These are phyloP conservation scores for Hoplodrina blanda DNA, from an alignment of 2,888 invertebrate species.

Conservation along the genomic window DNA sequence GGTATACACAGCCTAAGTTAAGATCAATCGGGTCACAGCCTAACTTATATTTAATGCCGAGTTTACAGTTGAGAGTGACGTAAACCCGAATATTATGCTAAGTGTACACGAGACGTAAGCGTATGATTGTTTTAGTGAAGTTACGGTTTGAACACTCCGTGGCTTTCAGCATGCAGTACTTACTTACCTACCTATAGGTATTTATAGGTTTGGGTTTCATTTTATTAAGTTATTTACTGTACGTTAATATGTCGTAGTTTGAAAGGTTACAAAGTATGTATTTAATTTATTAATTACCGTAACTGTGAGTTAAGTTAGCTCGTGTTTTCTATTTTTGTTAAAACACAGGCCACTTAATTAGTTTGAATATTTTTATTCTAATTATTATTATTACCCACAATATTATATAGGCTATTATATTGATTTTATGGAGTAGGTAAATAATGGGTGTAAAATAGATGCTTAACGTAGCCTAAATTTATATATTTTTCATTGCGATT, in stretches of 20 bases:
- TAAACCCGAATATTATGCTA: conserved; percentile 34
- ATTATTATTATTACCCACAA: no score
- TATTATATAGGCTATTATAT: no score
- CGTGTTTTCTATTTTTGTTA: neutral
- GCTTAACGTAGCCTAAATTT: no score
- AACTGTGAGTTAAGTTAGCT: no score
- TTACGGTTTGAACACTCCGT: conserved; percentile 41
- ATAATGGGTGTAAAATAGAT: no score
- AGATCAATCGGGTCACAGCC: conserved; percentile 23
- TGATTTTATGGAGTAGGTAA: no score
- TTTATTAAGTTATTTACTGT: conserved; percentile 33
- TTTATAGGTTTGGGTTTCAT: conserved; percentile 20
- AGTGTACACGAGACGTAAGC: conserved; percentile 44
- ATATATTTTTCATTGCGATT: no score
- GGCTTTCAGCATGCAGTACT: conserved; percentile 24
- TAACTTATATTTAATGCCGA: conserved; percentile 72
- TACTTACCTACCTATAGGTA: conserved; percentile 1
- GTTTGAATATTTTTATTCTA: no score
- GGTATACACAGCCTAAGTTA: conserved; percentile 2
- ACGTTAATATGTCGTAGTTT: conserved; percentile 10
- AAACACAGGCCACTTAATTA: neutral
- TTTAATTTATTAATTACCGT: neutral
- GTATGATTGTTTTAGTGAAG: conserved; percentile 46
- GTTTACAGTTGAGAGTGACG: conserved; percentile 52
- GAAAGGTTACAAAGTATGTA: neutral